Conservation (phyloP, 2,113 vertebrate species). For the Silurus glanis region DNA sequence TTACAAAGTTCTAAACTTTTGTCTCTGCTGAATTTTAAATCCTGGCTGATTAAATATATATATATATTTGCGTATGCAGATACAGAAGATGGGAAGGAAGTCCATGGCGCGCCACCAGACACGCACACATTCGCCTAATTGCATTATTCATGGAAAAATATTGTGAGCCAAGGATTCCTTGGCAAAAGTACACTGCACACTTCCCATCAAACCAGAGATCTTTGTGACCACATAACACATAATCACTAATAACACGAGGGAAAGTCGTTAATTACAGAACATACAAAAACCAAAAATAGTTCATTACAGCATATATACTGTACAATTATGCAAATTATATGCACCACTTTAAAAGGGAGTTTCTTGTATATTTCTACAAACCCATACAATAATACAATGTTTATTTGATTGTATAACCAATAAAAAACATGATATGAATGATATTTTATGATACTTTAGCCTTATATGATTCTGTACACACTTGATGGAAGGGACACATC, state of each 20-base stretch:
- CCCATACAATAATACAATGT: background rate
- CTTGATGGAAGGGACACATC: background rate
- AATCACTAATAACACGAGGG: background rate
- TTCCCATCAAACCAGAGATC: background rate
- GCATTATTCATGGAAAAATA: constrained; percentile 13
- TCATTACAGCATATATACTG: background rate
- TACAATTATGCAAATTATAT: background rate
- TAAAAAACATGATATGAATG: background rate
- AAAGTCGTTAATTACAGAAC: background rate
- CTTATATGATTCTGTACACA: no score
- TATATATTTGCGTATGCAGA: background rate
- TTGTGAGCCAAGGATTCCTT: background rate
- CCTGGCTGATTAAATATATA: no score
- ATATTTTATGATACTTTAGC: background rate
- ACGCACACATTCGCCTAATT: background rate
- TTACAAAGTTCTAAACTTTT: background rate
- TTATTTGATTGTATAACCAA: background rate
- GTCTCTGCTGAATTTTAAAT: background rate
- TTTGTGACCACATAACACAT: background rate
- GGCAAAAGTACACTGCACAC: background rate
- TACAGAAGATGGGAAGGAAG: background rate
- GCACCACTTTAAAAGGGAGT: background rate
- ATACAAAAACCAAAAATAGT: background rate
- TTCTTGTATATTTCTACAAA: background rate
- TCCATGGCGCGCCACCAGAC: background rate